phyloP scores from a whole-genome alignment of 2,888 invertebrate species.

The Sthenelais limicola region DNA sequence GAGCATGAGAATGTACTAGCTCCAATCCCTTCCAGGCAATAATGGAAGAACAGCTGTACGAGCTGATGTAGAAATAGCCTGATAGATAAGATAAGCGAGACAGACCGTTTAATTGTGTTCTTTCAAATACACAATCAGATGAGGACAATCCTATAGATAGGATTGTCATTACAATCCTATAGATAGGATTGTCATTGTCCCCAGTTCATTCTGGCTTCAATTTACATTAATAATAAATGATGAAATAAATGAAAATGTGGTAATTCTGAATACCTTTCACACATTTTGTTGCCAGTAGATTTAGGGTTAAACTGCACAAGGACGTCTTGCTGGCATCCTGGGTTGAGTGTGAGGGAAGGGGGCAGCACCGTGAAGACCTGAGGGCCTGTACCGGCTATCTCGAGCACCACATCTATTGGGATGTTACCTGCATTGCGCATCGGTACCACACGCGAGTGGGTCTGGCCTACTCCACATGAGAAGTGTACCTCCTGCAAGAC shows the following conservation, averaged over 20 bases:
- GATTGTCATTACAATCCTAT: no score
- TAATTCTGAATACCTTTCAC: conserved; percentile 20
- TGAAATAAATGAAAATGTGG: not conserved
- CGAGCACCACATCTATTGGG: conserved; percentile 55
- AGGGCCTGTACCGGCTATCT: conserved; percentile 53
- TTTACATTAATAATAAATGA: no score
- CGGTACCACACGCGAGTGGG: conserved; percentile 51
- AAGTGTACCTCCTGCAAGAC: conserved; percentile 50
- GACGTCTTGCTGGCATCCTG: conserved; percentile 54
- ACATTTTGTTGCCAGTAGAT: not conserved
- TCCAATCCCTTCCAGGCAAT: no score
- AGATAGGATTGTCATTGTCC: no score
- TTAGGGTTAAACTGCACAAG: conserved; percentile 45
- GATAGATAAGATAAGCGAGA: no score
- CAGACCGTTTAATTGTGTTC: no score
- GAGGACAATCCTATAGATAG: no score
- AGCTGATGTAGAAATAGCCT: no score
- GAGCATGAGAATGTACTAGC: no score
- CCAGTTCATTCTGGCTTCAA: no score
- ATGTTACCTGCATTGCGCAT: conserved; percentile 66
- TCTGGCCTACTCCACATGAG: conserved; percentile 46
- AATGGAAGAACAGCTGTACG: no score
- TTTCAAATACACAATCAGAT: no score
- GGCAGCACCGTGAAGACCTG: conserved; percentile 58
- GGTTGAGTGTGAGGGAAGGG: conserved; percentile 51